These are phyloP conservation scores for Leptogaster cylindrica DNA, from an alignment of 2,888 invertebrate species.

Conservation along the genomic window DNA sequence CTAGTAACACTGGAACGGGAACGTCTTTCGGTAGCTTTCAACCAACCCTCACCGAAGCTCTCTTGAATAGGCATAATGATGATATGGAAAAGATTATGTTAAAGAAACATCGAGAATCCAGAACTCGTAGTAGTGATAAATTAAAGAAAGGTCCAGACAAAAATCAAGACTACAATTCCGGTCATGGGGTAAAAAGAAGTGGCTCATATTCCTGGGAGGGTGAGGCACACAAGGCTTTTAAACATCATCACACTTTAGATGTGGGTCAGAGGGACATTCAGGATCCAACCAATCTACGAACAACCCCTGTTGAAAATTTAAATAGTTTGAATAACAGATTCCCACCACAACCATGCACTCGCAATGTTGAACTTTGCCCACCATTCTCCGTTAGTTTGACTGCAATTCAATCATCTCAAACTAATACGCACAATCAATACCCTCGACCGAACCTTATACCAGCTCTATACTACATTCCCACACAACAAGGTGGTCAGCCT, in stretches of 20 bases:
- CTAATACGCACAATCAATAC: constrained; percentile 56
- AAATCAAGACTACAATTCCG: constrained; percentile 55
- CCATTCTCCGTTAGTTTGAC: constrained; percentile 65
- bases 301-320: neutral
- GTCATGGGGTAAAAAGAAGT: constrained; percentile 69
- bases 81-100: constrained; percentile 83
- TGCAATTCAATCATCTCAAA: constrained; percentile 54
- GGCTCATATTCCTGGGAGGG: constrained; percentile 69
- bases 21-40: constrained; percentile 61
- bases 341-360: constrained; percentile 24
- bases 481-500: constrained; percentile 55
- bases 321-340: constrained; percentile 10
- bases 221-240: constrained; percentile 66
- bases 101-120: constrained; percentile 71
- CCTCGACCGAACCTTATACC: constrained; percentile 63
- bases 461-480: constrained; percentile 67
- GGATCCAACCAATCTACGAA: constrained; percentile 48
- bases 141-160: constrained; percentile 59
- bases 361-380: constrained; percentile 67
- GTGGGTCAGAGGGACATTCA: constrained; percentile 41
- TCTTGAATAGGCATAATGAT: constrained; percentile 75
- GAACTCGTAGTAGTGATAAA: constrained; percentile 63
- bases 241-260: constrained; percentile 62
- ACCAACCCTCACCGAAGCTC: constrained; percentile 67
- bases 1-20: constrained; percentile 62